Evolutionary conservation across 2,888 invertebrate genomes (phyloP), one percentile per base, ranked within the genome.

Genomic region (Sturmia bella): DNA sequence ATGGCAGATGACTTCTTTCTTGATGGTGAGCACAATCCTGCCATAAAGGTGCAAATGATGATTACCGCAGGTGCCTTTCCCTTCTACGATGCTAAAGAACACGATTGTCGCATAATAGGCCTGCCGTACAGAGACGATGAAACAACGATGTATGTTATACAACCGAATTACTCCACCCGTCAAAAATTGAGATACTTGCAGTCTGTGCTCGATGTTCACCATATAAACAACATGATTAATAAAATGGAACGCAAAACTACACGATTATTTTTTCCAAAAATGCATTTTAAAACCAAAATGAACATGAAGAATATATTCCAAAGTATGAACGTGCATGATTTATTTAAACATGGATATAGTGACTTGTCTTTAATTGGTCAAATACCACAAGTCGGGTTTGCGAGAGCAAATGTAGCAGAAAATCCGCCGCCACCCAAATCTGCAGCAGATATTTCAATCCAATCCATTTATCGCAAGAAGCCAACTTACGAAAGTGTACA

Each of bases 321-420:
- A 83, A 87, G 88, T 2, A 87, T 96, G 74, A 95, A 95, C 0
- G 87, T 95, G 0, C 87, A 88, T 1, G 92, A 94, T 0, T 91
- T 96, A 78, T 96, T 97, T 87, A 88, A 92, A 77, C 92, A 93
- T 0, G 84, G 84, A 0, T 87, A 90, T 64, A 94, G 95, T 0
- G 95, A 96, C 89, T 92, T 96, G 61, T 95, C 94, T 0, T 88
- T 95, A 9, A 92, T 96, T 11, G 92, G 93, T 45, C 66, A 80
- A 15, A 82, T 21, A 57, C 19, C 50, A 4, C 17, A 9, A 61
- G n/a, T n/a, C n/a, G n/a, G n/a, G n/a, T n/a, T n/a, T n/a, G n/a
- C n/a, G n/a, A n/a, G n/a, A n/a, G n/a, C n/a, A n/a, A n/a, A n/a
- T n/a, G n/a, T n/a, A n/a, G n/a, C n/a, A n/a, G n/a, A n/a, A n/a